A percentile compares a stretch with the other conserved stretches of the same genome.
Evolutionary conservation across 2,888 invertebrate species (phyloP).

Genomic region (Andrena praecox): DNA sequence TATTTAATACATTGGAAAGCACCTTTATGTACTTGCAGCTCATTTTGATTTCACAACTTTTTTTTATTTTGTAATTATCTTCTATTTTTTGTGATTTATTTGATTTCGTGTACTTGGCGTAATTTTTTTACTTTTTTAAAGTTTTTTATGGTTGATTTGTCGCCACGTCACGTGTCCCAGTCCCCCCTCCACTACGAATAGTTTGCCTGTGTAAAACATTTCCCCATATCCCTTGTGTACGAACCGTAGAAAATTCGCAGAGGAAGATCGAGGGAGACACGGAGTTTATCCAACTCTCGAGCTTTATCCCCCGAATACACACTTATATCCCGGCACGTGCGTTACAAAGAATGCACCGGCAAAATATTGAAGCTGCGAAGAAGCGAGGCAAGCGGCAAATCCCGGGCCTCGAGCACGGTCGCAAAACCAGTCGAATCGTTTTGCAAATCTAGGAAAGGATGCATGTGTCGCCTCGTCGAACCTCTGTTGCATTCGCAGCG

Average conservation of each 20-base stretch:
- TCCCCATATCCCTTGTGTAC: no score
- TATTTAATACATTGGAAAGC: no score
- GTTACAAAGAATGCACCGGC: slow-evolving; percentile 10
- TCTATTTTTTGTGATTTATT: no score
- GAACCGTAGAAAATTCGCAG: background rate
- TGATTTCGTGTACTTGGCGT: no score
- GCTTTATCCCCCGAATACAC: slow-evolving; percentile 15
- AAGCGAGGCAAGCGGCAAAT: background rate
- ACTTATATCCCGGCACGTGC: slow-evolving; percentile 3
- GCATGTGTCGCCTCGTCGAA: slow-evolving; percentile 10
- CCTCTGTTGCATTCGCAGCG: background rate
- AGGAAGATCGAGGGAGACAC: background rate
- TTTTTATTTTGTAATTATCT: no score
- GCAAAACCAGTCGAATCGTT: slow-evolving; percentile 12
- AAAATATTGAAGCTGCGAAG: slow-evolving; percentile 14
- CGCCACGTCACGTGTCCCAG: no score
- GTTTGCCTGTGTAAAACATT: no score
- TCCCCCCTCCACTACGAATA: no score
- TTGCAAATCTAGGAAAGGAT: slow-evolving; percentile 3
- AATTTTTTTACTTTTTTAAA: no score
- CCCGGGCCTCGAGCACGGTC: background rate
- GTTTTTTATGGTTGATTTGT: no score
- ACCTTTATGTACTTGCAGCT: no score
- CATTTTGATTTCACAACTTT: no score
- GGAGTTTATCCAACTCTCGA: slow-evolving; percentile 31